Evolutionary conservation across 2,113 vertebrate species (phyloP), one percentile per base, ranked within the genome.

Genomic region (Pluvianellus socialis): DNA sequence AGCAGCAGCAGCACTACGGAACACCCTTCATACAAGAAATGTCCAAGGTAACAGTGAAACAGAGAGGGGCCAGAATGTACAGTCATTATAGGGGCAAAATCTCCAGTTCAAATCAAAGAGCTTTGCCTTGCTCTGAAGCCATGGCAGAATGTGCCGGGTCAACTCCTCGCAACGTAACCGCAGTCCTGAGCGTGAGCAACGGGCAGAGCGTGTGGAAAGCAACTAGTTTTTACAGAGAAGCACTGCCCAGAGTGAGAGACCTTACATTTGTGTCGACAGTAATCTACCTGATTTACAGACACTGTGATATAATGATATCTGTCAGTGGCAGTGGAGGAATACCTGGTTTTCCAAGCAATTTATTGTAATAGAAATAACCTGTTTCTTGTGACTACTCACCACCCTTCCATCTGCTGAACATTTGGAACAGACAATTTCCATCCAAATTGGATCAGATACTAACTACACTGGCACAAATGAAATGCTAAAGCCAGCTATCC

Each of bases 351-450:
- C 83, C 59, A 91, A 81, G 63, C 47, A 81, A 75, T 95, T 88
- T 85, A 68, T 68, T 79, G 58, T 92, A 94, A 84, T 67, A 85
- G 63, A 75, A 81, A 83, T 90, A 88, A 92, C 92, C 82, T 94
- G 84, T 95, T 96, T 95, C 91, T 94, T 81, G 53, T 76, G 89
- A 58, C 53, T 90, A 84, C 84, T 95, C 24, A 80, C 91, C 92
- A 45, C 72, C 85, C 83, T 88, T 95, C 95, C 96, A 91, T 92
- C 90, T 90, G 92, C 49, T 91, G 75, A 95, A 89, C 38, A 89
- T 94, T 86, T 94, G 76, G 47, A 84, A 79, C 20, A 88, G 67
- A 58, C 45, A 63, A 19, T 93, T 93, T 50, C 35, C 45, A 35
- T 93, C 82, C 87, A 93, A 91, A 77, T 83, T 92, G 75, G 73